Conservation (phyloP, 1,140 invertebrate genomes). For the Seison nebaliae region DNA sequence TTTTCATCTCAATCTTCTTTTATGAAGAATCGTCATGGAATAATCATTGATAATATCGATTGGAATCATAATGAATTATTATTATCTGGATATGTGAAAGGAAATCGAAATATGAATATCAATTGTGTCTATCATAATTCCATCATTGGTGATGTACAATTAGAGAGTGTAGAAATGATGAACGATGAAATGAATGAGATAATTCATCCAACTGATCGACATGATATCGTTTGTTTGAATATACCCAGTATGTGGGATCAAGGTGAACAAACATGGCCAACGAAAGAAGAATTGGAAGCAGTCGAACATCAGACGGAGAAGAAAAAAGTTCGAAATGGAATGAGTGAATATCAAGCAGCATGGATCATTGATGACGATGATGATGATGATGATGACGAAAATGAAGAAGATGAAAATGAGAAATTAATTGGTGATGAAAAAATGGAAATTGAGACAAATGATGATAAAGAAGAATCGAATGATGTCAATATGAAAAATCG, state of each 20-base stretch:
- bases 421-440: constrained; percentile 17
- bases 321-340: constrained; percentile 65
- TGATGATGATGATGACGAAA: constrained; percentile 15
- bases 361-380: constrained; percentile 50
- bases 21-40: too few species aligned
- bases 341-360: constrained; percentile 76
- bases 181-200: too few species aligned
- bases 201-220: constrained; percentile 30
- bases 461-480: constrained; percentile 14
- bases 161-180: too few species aligned
- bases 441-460: constrained; percentile 11
- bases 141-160: too few species aligned
- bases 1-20: too few species aligned
- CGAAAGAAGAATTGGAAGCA: constrained; percentile 53
- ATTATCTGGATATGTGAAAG: too few species aligned
- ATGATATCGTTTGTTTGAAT: constrained; percentile 40
- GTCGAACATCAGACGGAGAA: constrained; percentile 38
- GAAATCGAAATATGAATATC: too few species aligned
- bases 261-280: constrained; percentile 84
- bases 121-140: too few species aligned
- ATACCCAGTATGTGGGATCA: too few species aligned
- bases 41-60: too few species aligned
- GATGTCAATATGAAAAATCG: constrained; percentile 9
- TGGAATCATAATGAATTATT: too few species aligned
- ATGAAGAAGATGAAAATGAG: constrained; percentile 13